phyloP scores from a whole-genome alignment of 92 coral and sea anemone species.

The Umimayanthus chanpuru region DNA sequence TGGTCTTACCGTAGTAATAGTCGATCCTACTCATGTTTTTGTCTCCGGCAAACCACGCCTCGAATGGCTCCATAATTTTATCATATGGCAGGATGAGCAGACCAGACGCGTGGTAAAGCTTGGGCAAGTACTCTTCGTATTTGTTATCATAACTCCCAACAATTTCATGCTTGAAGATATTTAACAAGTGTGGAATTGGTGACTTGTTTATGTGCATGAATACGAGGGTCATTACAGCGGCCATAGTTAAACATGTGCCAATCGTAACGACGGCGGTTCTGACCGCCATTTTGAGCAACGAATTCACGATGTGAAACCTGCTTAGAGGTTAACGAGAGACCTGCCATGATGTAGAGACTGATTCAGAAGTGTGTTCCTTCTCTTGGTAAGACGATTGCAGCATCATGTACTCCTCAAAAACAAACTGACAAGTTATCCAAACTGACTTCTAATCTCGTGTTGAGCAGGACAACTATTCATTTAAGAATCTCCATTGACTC shows the following conservation, averaged over 20 bases:
- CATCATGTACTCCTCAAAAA: not conserved
- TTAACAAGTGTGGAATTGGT: not conserved
- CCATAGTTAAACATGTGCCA: not conserved
- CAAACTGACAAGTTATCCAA: not conserved
- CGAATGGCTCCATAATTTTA: constrained; percentile 92
- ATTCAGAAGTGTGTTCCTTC: not conserved
- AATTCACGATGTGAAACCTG: not conserved
- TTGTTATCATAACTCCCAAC: constrained; percentile 70
- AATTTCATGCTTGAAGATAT: constrained; percentile 48
- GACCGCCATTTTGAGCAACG: constrained; percentile 8
- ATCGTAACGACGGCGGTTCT: not conserved
- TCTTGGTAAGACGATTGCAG: not conserved
- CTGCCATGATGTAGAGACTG: not conserved
- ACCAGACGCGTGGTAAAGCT: constrained; percentile 91
- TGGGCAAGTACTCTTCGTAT: constrained; percentile 73
- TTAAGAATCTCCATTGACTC: not conserved
- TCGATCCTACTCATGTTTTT: constrained; percentile 91
- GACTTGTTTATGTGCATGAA: not conserved
- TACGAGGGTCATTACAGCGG: not conserved
- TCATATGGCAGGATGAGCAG: constrained; percentile 85
- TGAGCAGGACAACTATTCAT: not conserved
- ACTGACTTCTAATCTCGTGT: not conserved
- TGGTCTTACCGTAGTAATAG: constrained; percentile 86
- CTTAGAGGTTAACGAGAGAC: not conserved
- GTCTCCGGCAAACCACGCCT: constrained; percentile 98